phyloP scores from a whole-genome alignment of 2,888 invertebrate species.

The Theristus sp. region DNA sequence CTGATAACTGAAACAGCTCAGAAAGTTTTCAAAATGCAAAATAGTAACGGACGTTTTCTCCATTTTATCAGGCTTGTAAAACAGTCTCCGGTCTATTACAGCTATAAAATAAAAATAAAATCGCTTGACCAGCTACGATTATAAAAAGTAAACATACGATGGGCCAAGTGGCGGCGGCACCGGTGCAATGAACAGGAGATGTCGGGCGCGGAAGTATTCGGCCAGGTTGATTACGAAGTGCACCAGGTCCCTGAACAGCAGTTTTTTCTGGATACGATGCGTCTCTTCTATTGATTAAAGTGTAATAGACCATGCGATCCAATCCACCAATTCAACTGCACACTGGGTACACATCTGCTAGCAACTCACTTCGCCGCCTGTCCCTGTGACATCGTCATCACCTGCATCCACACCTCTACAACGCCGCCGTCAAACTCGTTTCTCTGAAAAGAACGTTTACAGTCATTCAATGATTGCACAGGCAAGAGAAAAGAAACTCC shows the following conservation, averaged over 20 bases:
- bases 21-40: too few relatives aligned
- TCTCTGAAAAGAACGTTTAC: slow-evolving; percentile 43
- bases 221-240: slow-evolving; percentile 12
- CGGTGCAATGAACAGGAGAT: slow-evolving; percentile 43
- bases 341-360: too few relatives aligned
- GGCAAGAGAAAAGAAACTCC: too few relatives aligned
- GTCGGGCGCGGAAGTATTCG: slow-evolving; percentile 12
- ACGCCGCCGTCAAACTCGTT: slow-evolving; percentile 73
- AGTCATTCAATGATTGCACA: too few relatives aligned
- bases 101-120: too few relatives aligned
- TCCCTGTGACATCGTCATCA: slow-evolving; percentile 38
- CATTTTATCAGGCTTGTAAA: too few relatives aligned
- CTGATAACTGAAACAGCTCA: slow-evolving; percentile 8
- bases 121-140: too few relatives aligned
- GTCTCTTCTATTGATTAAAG: too few relatives aligned
- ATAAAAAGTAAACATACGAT: slow-evolving; percentile 14
- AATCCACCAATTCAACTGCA: not conserved
- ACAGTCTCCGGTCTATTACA: too few relatives aligned
- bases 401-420: slow-evolving; percentile 69
- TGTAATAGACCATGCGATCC: not conserved
- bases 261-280: too few relatives aligned
- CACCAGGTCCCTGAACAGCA: slow-evolving; percentile 9
- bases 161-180: slow-evolving; percentile 49
- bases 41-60: too few relatives aligned
- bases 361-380: slow-evolving; percentile 17